phyloP scores from a whole-genome alignment of 2,113 vertebrate genomes.

The Neogobius melanostomus region DNA sequence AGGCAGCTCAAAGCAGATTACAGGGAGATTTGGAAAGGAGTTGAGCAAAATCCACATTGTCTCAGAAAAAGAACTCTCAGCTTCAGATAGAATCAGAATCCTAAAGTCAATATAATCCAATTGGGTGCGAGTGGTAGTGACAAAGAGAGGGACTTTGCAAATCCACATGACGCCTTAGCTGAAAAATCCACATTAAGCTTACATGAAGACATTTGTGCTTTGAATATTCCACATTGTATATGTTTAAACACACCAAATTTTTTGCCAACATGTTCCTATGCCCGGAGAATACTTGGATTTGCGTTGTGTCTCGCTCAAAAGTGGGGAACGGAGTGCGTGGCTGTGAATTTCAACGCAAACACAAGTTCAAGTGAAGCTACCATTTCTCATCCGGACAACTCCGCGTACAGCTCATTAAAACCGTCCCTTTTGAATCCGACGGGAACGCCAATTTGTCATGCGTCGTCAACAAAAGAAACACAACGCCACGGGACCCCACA shows the following conservation, averaged over 20 bases:
- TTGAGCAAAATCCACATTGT: neutral
- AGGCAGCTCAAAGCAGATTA: slow-evolving; percentile 7
- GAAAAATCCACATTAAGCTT: too few species aligned
- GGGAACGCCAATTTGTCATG: neutral
- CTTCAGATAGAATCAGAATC: neutral
- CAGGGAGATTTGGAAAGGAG: neutral
- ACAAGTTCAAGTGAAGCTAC: neutral
- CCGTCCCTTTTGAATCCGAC: neutral
- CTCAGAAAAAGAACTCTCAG: neutral
- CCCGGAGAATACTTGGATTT: too few species aligned
- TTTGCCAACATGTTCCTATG: too few species aligned
- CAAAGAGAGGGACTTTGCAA: neutral
- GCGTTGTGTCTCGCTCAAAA: too few species aligned
- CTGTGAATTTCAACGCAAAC: neutral
- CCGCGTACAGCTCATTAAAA: neutral
- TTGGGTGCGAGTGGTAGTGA: neutral
- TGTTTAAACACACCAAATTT: too few species aligned
- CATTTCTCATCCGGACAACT: neutral
- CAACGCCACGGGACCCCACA: slow-evolving; percentile 12
- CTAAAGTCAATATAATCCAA: neutral
- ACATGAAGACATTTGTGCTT: too few species aligned
- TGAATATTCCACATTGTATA: too few species aligned
- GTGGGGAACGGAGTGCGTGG: neutral
- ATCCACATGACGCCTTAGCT: too few species aligned
- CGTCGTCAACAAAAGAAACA: slow-evolving; percentile 3